Percentiles rank a stretch among this genome's conserved stretches.
Conservation (phyloP, 2,888 invertebrate species). For the Neoascia interrupta region DNA sequence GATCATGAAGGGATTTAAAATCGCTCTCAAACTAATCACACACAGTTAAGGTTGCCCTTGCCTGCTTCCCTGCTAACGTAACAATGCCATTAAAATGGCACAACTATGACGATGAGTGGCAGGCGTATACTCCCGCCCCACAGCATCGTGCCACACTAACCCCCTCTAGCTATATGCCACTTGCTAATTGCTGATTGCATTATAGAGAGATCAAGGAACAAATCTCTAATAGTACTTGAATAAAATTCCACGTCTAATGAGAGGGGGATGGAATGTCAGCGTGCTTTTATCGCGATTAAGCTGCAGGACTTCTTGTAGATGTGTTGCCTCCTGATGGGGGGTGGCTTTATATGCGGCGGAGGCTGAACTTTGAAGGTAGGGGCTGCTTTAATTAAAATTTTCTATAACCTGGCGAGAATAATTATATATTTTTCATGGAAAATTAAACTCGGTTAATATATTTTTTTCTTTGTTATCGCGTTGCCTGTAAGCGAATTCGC, state of each 20-base stretch:
- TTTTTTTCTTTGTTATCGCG: neutral
- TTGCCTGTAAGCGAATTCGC: neutral
- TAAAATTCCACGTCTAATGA: constrained; percentile 28
- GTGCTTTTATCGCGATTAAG: constrained; percentile 17
- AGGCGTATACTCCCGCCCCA: neutral
- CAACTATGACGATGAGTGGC: neutral
- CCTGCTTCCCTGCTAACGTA: too few species aligned
- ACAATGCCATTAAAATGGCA: constrained; percentile 27
- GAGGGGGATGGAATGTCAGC: neutral
- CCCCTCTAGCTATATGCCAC: constrained; percentile 21
- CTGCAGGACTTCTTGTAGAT: too few species aligned
- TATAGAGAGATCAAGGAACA: constrained; percentile 43
- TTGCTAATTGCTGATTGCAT: constrained; percentile 58
- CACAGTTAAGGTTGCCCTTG: constrained; percentile 12
- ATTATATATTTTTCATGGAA: constrained; percentile 15
- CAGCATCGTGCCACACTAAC: neutral
- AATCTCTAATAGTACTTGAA: constrained; percentile 39
- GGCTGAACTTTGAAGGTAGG: too few species aligned
- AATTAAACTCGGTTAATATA: constrained; percentile 4
- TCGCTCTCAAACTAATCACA: constrained; percentile 21
- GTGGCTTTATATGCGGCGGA: too few species aligned
- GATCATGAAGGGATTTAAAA: constrained; percentile 33
- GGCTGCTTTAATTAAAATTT: constrained; percentile 29
- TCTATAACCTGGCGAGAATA: constrained; percentile 4
- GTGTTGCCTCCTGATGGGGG: too few species aligned